Conservation (phyloP, 64 coral and sea anemone genomes). For the Exaiptasia diaphana region DNA sequence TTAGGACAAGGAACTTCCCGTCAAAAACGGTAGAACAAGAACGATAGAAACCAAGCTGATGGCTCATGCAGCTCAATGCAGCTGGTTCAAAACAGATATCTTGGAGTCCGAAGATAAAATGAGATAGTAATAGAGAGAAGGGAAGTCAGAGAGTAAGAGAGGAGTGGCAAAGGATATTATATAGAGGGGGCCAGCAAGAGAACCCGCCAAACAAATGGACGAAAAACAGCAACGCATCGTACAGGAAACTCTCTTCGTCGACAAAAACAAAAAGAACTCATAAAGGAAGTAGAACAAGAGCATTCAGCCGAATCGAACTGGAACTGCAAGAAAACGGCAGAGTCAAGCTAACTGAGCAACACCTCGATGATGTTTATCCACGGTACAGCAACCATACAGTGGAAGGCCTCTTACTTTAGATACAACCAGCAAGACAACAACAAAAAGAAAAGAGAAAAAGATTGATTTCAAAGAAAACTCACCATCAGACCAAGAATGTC, state of each 20-base stretch:
- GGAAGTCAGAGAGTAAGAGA: neutral
- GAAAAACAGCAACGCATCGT: neutral
- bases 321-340: conserved; percentile 68
- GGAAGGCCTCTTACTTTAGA: neutral
- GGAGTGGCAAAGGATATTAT: neutral
- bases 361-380: conserved; percentile 61
- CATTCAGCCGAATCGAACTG: conserved; percentile 43
- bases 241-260: conserved; percentile 73
- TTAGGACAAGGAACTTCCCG: neutral
- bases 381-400: neutral
- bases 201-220: neutral
- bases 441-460: conserved; percentile 36
- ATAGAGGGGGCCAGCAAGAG: neutral
- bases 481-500: neutral
- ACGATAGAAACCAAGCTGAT: neutral
- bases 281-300: conserved; percentile 45
- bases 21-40: conserved; percentile 8
- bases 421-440: neutral
- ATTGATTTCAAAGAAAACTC: conserved; percentile 33
- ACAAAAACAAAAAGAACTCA: conserved; percentile 62
- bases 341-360: conserved; percentile 72
- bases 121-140: neutral
- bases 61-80: neutral
- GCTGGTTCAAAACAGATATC: neutral
- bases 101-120: neutral